phyloP scores from a whole-genome alignment of 2,888 invertebrate species.

The Saturnia japonica region DNA sequence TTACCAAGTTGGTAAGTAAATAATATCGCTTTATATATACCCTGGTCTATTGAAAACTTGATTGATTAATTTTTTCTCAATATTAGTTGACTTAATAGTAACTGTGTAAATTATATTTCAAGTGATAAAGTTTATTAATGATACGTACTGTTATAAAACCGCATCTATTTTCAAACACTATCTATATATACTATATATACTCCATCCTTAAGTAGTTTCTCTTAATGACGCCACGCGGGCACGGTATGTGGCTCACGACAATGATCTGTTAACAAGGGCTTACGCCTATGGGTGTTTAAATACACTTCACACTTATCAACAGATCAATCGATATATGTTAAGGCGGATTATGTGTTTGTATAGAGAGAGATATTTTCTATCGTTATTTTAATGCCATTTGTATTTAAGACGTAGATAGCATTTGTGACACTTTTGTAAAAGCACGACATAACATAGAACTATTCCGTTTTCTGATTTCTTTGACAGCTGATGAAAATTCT shows the following conservation, averaged over 20 bases:
- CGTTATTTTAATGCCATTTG: conserved; percentile 2
- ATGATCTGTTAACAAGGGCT: conserved; percentile 18
- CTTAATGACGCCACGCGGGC: conserved; percentile 6
- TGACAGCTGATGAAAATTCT: background rate
- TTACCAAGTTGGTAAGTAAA: background rate
- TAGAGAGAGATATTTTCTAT: conserved; percentile 4
- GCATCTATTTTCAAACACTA: background rate
- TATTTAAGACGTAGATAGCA: background rate
- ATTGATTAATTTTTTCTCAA: background rate
- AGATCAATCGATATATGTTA: conserved; percentile 20
- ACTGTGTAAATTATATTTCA: background rate
- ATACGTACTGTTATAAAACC: background rate
- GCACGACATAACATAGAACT: background rate
- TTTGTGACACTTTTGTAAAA: background rate
- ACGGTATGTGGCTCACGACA: conserved; percentile 8
- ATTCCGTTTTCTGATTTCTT: background rate
- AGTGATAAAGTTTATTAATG: background rate
- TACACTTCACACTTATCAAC: conserved; percentile 19
- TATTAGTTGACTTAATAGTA: background rate
- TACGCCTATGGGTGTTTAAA: conserved; percentile 16
- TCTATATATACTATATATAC: background rate
- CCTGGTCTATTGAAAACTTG: background rate
- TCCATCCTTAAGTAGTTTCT: background rate
- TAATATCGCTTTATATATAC: background rate
- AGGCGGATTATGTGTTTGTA: conserved; percentile 16